Evolutionary conservation across 1,140 invertebrate species (phyloP), one percentile per base, ranked within the genome.

Genomic region (Andricus grossulariae): DNA sequence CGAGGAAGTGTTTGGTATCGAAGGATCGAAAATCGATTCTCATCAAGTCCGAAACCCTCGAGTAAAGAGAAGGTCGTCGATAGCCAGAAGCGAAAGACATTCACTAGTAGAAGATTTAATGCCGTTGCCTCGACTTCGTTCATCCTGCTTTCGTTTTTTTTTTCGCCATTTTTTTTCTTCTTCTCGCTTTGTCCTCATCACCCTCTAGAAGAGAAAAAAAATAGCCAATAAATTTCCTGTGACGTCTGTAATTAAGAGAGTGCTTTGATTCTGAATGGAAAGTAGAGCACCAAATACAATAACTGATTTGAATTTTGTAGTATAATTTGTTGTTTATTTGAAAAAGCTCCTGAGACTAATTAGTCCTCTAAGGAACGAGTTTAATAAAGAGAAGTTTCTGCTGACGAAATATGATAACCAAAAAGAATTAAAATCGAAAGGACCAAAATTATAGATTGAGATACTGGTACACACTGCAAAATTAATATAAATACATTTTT

Each of bases 71-170:
- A 66, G 21, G 25, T 39, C 60, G 25, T 15, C 32, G 32, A 39
- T 39, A 7, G 60, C 60, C 60, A 15, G 60, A 66, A 66, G 60
- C 32, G 16, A 66, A n/a, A 39, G 55, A 57, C 55, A 57, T 25
- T 21, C 55, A 57, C 8, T 32, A 66, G 32, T 66, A 66, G 60
- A 66, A 66, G 32, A 66, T 66, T 66, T 66, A 66, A 66, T 66
- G 39, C 16, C 60, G 12, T 39, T 39, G 25, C 32, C 60, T 66
- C 6, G 60, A 66, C 60, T 66, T 32, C 25, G 60, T 39, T 66
- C 32, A 66, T 45, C 25, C 10, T 45, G 39, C 39, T 45, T 45
- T 11, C 39, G 1, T 55, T 55, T 19, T 32, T 21, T 60, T 66
- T 45, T 66, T 45, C 39, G 25, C 10, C 8, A n/a, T 39, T 25